phyloP scores from a whole-genome alignment of 2,797 vertebrate genomes.

The Nasua narica region DNA sequence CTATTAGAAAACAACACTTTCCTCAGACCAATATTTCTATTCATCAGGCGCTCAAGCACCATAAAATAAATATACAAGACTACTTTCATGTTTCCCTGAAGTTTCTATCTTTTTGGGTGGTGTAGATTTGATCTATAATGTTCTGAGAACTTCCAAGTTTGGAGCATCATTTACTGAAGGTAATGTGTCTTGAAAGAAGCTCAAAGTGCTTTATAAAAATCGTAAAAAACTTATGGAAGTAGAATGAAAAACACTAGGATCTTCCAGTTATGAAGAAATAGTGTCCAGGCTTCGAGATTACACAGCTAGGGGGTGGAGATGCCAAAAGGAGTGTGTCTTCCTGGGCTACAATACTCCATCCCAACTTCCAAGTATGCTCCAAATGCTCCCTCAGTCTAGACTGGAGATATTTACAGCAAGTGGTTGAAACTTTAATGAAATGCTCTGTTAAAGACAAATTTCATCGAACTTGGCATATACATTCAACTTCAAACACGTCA shows the following conservation, averaged over 20 bases:
- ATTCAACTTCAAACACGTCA: neutral
- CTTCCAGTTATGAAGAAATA: neutral
- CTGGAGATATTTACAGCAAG: neutral
- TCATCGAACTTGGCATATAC: neutral
- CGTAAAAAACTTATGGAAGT: neutral
- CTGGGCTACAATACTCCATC: neutral
- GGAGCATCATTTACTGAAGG: neutral
- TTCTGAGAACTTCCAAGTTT: neutral
- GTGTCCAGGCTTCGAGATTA: neutral
- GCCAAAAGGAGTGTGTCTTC: neutral
- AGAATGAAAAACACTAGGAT: neutral
- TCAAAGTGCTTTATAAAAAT: neutral
- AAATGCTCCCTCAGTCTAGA: neutral
- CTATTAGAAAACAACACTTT: neutral
- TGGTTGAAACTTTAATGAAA: neutral
- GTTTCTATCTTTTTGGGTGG: neutral
- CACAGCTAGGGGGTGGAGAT: neutral
- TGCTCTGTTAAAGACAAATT: neutral
- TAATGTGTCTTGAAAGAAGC: neutral
- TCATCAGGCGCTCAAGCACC: neutral
- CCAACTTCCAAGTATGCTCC: neutral
- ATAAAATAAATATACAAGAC: accelerated
- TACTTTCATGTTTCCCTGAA: neutral
- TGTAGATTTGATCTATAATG: neutral
- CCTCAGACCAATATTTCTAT: neutral